A percentile compares a stretch with the other conserved stretches of the same genome.
These are phyloP conservation scores for Tyrophagus putrescentiae DNA, from an alignment of 1,140 invertebrate genomes.

Conservation along the genomic window DNA sequence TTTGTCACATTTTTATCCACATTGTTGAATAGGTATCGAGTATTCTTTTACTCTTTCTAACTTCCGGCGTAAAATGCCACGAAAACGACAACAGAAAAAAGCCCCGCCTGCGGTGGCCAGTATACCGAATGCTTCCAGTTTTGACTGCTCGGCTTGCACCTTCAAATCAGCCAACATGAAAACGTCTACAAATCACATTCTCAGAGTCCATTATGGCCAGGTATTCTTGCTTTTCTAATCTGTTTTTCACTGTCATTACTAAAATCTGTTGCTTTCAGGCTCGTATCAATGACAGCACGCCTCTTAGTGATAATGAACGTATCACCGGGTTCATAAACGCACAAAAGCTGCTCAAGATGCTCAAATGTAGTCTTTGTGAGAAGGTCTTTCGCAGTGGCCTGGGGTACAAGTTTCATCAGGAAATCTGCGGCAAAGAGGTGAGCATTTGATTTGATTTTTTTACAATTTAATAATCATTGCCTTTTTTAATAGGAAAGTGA, in stretches of 20 bases:
- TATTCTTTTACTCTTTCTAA: too few relatives aligned
- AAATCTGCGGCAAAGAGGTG: constrained; percentile 13
- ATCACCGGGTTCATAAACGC: not conserved
- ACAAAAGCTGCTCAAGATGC: not conserved
- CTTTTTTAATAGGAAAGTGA: not conserved
- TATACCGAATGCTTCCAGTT: too few relatives aligned
- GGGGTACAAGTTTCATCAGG: not conserved
- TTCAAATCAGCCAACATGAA: too few relatives aligned
- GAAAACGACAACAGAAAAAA: too few relatives aligned
- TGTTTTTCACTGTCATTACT: not conserved
- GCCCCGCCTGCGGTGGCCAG: too few relatives aligned
- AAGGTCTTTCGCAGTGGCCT: not conserved
- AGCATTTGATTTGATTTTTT: not conserved
- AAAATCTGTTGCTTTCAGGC: not conserved
- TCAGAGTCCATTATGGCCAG: too few relatives aligned
- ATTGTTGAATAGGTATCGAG: too few relatives aligned
- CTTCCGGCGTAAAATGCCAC: too few relatives aligned
- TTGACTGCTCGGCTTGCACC: too few relatives aligned
- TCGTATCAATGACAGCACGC: not conserved
- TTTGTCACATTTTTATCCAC: too few relatives aligned
- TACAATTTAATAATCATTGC: constrained; percentile 1
- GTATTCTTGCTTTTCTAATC: not conserved
- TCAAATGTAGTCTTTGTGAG: constrained; percentile 3
- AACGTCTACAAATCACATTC: too few relatives aligned
- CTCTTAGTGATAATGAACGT: not conserved